Conservation (phyloP, 2,888 invertebrate species). For the Pristionchus mayeri region DNA sequence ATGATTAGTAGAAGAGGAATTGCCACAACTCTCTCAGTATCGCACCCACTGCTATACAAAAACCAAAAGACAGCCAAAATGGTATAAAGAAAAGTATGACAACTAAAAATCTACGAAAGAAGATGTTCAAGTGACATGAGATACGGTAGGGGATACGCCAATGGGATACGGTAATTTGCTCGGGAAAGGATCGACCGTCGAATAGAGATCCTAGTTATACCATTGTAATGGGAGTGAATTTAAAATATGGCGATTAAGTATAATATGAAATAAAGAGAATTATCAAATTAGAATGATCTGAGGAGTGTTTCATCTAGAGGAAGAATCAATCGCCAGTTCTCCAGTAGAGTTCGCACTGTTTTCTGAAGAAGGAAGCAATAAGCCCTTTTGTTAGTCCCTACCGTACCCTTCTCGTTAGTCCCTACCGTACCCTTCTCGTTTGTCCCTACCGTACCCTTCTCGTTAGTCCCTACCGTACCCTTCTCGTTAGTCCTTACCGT, state of each 20-base stretch:
- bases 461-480: too few relatives aligned
- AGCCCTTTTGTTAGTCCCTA: too few relatives aligned
- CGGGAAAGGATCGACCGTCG: background rate
- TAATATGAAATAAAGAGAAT: background rate
- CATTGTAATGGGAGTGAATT: background rate
- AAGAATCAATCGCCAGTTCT: conserved; percentile 38
- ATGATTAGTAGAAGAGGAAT: background rate
- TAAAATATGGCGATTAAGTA: background rate
- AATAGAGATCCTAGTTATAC: background rate
- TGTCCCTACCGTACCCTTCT: too few relatives aligned
- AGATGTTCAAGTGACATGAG: background rate
- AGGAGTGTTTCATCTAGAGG: background rate
- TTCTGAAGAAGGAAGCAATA: background rate
- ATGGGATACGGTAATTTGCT: background rate
- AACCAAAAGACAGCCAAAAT: too few relatives aligned
- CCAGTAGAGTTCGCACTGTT: background rate
- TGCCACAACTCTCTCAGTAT: too few relatives aligned
- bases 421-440: too few relatives aligned
- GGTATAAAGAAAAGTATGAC: background rate
- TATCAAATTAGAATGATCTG: background rate
- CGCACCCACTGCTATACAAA: too few relatives aligned
- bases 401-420: too few relatives aligned
- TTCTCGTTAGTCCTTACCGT: too few relatives aligned
- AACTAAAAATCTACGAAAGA: background rate
- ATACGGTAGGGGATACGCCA: background rate